These are phyloP conservation scores for Lochmaea capreae DNA, from an alignment of 2,888 invertebrate species.

Conservation along the genomic window DNA sequence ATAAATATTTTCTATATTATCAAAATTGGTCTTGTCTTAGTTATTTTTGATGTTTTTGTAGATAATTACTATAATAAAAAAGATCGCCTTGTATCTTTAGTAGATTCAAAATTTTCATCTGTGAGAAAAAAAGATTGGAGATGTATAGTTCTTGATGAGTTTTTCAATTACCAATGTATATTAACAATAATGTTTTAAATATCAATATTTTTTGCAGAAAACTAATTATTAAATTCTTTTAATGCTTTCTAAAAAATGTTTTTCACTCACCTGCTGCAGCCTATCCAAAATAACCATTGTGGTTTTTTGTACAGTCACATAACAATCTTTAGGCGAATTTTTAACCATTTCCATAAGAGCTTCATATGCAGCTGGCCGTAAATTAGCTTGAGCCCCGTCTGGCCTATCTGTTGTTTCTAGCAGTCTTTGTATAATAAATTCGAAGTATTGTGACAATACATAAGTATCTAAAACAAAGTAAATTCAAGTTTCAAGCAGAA, in stretches of 20 bases:
- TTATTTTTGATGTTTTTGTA: too few relatives aligned
- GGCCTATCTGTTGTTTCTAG: slow-evolving; percentile 94
- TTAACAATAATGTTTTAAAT: too few relatives aligned
- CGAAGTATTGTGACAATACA: slow-evolving; percentile 92
- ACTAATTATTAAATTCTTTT: too few relatives aligned
- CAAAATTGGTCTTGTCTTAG: too few relatives aligned
- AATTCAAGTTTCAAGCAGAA: not conserved
- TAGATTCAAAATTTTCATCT: too few relatives aligned
- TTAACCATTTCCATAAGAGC: slow-evolving; percentile 99
- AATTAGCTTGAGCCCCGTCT: slow-evolving; percentile 93
- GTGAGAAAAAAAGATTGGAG: too few relatives aligned
- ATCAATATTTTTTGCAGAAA: too few relatives aligned
- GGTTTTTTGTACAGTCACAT: slow-evolving; percentile 94
- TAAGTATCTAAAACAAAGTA: slow-evolving; percentile 79
- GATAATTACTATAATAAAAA: too few relatives aligned
- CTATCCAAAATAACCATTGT: slow-evolving; percentile 93
- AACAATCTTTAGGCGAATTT: slow-evolving; percentile 97
- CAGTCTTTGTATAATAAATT: slow-evolving; percentile 87
- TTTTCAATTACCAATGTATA: too few relatives aligned
- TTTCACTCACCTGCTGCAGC: slow-evolving; percentile 75
- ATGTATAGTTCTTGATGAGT: too few relatives aligned
- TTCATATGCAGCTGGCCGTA: slow-evolving; percentile 97
- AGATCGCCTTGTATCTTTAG: too few relatives aligned
- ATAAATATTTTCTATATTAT: too few relatives aligned
- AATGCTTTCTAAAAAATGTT: not conserved